Evolutionary conservation across 2,888 invertebrate genomes (phyloP), one percentile per base, ranked within the genome.

Genomic region (Psylliodes chrysocephalus): DNA sequence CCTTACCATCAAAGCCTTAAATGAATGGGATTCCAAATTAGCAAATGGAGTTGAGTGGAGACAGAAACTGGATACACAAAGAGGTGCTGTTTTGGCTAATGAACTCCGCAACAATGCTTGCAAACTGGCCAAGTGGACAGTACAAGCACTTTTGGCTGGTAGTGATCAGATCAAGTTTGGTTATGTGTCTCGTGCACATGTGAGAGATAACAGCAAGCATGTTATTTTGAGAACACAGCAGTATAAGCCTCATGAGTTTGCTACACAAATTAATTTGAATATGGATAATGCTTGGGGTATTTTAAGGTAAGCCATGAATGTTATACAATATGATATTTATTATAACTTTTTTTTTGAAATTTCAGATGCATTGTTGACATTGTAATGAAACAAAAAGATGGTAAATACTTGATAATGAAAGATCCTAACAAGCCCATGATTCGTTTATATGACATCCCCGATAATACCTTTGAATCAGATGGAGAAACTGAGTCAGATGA

Each of bases 201-300:
- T 95, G 6, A 90, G 96, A 33, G 98, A 98, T 84, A 95, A 96
- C 69, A 91, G 95, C 67, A 95, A 96, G 64, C 98, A 98, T 83
- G 96, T 97, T 47, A 96, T 98, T 76, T 87, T 98, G 70, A 98
- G 97, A 69, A 96, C 95, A 22, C 98, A 98, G 82, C 98, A 98
- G 84, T 98, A 97, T 85, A 97, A 96, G 82, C 99, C 99, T 8
- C 91, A 92, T 79, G 98, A 99, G 85, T 99, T 99, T 83, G 98
- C 98, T 8, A 95, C 94, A 6, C 98, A 99, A 84, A 99, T 99
- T 80, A 98, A 97, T 84, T 85, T 99, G 77, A 98, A 96, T 80
- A 96, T 99, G 97, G 99, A 99, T 83, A 99, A 99, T 84, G 97
- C 96, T 1, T 99, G 99, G 99, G 99, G 97, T 69, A 94, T 99